Conservation (phyloP, 2,888 invertebrate species). For the Octodonta nipae region DNA sequence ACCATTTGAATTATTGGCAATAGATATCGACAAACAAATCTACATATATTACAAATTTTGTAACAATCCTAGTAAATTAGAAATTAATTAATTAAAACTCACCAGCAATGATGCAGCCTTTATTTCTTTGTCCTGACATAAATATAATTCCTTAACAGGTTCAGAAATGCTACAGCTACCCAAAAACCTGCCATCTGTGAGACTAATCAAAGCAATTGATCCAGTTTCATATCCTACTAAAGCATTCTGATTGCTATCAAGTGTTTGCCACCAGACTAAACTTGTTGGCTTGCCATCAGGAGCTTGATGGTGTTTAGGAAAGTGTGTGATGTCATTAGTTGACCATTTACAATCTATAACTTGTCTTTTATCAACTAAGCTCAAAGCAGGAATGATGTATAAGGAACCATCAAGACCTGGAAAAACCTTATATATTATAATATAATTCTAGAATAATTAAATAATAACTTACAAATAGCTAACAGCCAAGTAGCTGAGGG, state of each 20-base stretch:
- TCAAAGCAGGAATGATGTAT: constrained; percentile 47
- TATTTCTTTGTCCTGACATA: constrained; percentile 59
- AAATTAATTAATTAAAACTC: too few relatives aligned
- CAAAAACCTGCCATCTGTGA: constrained; percentile 54
- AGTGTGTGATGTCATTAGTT: constrained; percentile 42
- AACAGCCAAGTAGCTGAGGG: constrained; percentile 68
- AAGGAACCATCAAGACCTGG: constrained; percentile 44
- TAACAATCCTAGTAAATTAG: too few relatives aligned
- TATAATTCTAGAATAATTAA: neutral
- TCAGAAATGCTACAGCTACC: constrained; percentile 52
- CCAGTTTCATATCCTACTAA: constrained; percentile 56
- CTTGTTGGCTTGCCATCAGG: constrained; percentile 42
- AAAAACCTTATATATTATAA: neutral
- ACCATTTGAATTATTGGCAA: too few relatives aligned
- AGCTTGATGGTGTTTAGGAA: constrained; percentile 31
- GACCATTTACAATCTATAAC: constrained; percentile 46
- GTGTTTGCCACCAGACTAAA: constrained; percentile 66
- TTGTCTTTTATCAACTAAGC: constrained; percentile 41
- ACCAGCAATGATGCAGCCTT: constrained; percentile 52
- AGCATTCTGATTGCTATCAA: constrained; percentile 55
- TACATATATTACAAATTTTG: neutral
- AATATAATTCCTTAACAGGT: constrained; percentile 47
- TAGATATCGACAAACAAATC: too few relatives aligned
- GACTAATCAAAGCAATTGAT: constrained; percentile 48
- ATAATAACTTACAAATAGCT: constrained; percentile 40